phyloP scores from a whole-genome alignment of 2,888 invertebrate genomes.

The Apotomis betuletana region DNA sequence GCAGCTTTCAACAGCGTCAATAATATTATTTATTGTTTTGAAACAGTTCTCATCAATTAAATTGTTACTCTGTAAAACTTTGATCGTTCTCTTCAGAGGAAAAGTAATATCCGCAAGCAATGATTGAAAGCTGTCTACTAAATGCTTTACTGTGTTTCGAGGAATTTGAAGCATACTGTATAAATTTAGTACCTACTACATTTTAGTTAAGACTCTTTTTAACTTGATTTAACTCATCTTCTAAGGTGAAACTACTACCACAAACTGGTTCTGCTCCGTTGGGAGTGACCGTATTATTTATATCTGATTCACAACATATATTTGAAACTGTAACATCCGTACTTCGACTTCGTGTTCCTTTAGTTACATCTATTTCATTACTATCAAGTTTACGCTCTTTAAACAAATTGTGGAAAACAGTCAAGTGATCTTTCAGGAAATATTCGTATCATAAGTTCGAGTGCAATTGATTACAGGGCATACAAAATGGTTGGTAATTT shows the following conservation, averaged over 20 bases:
- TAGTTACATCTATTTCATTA: background rate
- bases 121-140: background rate
- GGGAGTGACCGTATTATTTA: background rate
- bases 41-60: constrained; percentile 1
- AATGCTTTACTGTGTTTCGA: background rate
- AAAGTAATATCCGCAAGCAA: background rate
- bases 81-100: background rate
- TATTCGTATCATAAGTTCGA: no score
- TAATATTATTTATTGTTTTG: background rate
- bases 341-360: background rate
- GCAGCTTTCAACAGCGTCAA: background rate
- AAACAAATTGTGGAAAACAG: no score
- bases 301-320: background rate
- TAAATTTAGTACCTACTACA: background rate
- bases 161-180: background rate
- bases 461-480: no score
- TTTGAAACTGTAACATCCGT: background rate
- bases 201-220: background rate
- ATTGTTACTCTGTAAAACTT: background rate
- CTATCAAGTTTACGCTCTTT: no score
- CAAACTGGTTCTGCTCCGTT: background rate
- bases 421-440: no score
- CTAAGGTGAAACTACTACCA: background rate
- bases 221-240: background rate
- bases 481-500: no score